Evolutionary conservation across 2,113 vertebrate species (phyloP), one percentile per base, ranked within the genome.

Genomic region (Colinus virginianus): DNA sequence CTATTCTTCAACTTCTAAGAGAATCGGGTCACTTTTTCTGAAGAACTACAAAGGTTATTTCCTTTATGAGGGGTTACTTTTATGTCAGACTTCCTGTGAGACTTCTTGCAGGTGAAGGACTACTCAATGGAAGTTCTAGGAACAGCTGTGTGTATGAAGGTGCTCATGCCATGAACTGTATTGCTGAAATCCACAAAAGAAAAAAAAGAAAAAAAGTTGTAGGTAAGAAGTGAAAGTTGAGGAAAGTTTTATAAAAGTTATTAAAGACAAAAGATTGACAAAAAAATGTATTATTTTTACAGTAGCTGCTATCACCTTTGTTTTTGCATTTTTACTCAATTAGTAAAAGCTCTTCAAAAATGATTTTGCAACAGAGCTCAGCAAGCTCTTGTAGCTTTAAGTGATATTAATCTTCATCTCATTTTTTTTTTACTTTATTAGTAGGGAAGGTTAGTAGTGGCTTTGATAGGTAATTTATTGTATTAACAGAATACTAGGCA

Each of bases 401-500:
- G 20, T 72, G 11, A 14, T 22, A 36, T 76, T 84, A 71, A 83
- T 87, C 74, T 90, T 84, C 40, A 40, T 89, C 75, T 71, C 71
- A 20, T 75, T 93, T 51, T 75, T 93, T 51, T 36, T 90, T 90
- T 93, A 46, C 25, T 84, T 84, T 62, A 61, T 87, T 92, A 84
- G 21, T 22, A 55, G 46, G 58, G 46, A 89, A 80, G 70, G 61
- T 58, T 84, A 80, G 42, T 51, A 84, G 43, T 59, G 43, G 32
- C 70, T 93, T 84, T 18, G 22, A n/a, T 89, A 61, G 66, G 53
- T 87, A 75, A 63, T 89, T 90, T 23, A n/a, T 87, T 87, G 70
- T 93, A 46, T 68, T 81, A 87, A 64, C 70, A 40, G 51, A 63
- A n/a, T 74, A 70, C 22, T 72, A 87, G n/a, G 78, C 62, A 30